Percentiles rank a stretch among this genome's conserved stretches.
phyloP scores from a whole-genome alignment of 1,140 invertebrate species.

The Panagrolaimus sp. region DNA sequence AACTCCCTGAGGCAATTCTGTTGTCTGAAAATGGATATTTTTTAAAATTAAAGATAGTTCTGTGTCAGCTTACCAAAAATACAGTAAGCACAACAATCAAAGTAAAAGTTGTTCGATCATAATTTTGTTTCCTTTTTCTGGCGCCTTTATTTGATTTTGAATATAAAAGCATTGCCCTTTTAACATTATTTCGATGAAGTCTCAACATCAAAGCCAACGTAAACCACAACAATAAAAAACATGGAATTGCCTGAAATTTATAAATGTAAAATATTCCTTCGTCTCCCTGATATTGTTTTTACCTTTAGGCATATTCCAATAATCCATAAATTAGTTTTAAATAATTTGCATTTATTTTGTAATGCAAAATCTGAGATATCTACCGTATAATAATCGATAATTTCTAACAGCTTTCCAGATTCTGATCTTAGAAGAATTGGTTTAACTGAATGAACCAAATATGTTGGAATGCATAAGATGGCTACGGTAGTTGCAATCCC shows the following conservation, averaged over 20 bases:
- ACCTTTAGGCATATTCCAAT: conserved; percentile 50
- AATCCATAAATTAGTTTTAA: conserved; percentile 50
- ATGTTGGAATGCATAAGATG: conserved; percentile 45
- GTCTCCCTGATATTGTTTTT: conserved; percentile 4
- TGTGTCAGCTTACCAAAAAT: conserved; percentile 40
- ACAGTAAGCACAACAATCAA: conserved; percentile 46
- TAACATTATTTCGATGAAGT: conserved; percentile 47
- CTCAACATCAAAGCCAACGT: conserved; percentile 44
- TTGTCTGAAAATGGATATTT: conserved; percentile 42
- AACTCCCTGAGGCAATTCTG: conserved; percentile 51
- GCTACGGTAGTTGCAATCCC: conserved; percentile 31
- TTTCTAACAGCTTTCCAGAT: not conserved
- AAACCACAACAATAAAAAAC: conserved; percentile 52
- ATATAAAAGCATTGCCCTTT: conserved; percentile 44
- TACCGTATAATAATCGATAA: conserved; percentile 40
- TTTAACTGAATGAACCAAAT: conserved; percentile 47
- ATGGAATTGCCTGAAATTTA: conserved; percentile 43
- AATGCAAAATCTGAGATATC: conserved; percentile 50
- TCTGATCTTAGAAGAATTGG: conserved; percentile 19
- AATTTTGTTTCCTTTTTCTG: conserved; percentile 39
- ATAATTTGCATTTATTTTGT: conserved; percentile 36
- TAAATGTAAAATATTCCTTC: not conserved
- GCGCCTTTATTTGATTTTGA: conserved; percentile 27
- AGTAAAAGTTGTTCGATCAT: conserved; percentile 51
- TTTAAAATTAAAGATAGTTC: too few relatives aligned